Percentiles rank a stretch among this genome's conserved stretches.
Evolutionary conservation across 2,888 invertebrate species (phyloP).

Genomic region (Andrena hattorfiana): DNA sequence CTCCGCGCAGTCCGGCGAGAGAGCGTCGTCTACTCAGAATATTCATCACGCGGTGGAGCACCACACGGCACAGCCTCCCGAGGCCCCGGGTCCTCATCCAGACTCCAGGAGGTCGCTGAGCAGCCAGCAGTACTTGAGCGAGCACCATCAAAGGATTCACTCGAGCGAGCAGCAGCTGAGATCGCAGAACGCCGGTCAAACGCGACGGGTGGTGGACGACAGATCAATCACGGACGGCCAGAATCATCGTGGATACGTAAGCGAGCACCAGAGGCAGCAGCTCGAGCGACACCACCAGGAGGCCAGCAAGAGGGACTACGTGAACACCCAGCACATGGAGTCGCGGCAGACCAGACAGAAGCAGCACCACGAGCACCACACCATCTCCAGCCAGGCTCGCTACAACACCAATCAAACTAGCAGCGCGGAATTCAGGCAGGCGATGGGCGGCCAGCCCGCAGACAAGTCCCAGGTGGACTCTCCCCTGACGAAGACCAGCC

Average conservation of each 20-base stretch:
- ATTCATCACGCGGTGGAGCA: constrained; percentile 65
- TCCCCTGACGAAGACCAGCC: constrained; percentile 78
- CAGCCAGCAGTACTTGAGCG: constrained; percentile 63
- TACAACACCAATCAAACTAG: constrained; percentile 84
- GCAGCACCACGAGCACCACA: constrained; percentile 83
- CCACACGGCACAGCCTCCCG: constrained; percentile 15
- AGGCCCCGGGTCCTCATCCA: constrained; percentile 7
- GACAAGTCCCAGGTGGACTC: constrained; percentile 70
- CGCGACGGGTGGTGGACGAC: constrained; percentile 61
- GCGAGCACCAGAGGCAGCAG: constrained; percentile 46
- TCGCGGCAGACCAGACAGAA: constrained; percentile 75
- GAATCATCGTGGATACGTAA: constrained; percentile 41
- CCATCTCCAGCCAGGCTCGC: constrained; percentile 84
- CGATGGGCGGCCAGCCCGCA: constrained; percentile 81
- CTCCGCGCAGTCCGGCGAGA: constrained; percentile 62
- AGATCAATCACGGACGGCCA: constrained; percentile 65
- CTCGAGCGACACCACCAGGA: constrained; percentile 69
- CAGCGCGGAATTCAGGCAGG: constrained; percentile 87
- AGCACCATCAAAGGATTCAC: constrained; percentile 66
- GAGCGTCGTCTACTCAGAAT: constrained; percentile 73
- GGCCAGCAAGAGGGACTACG: constrained; percentile 76
- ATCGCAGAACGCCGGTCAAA: constrained; percentile 51
- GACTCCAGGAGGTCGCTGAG: constrained; percentile 26
- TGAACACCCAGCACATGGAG: constrained; percentile 76
- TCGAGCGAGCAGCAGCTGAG: constrained; percentile 61